These are phyloP conservation scores for Eublepharis macularius DNA, from an alignment of 2,113 vertebrate species.

Conservation along the genomic window DNA sequence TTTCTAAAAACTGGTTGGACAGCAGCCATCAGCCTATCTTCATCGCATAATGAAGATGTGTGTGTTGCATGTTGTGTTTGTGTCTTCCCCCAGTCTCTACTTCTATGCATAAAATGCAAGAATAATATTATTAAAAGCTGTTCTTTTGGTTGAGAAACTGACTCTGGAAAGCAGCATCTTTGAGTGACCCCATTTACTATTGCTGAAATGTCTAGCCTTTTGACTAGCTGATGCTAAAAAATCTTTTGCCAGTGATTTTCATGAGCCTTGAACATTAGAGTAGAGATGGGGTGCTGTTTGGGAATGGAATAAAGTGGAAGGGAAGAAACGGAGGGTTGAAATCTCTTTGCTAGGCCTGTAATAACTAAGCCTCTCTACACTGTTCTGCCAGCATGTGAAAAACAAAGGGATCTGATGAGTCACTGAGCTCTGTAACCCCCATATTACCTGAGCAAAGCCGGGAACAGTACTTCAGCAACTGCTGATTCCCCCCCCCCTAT, in stretches of 20 bases:
- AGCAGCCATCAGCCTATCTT: not conserved
- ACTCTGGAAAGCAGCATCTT: not conserved
- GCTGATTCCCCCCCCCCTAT: not conserved
- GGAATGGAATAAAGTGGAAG: not conserved
- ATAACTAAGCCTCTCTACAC: not conserved
- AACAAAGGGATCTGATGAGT: slow-evolving; percentile 1
- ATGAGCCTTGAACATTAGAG: not conserved
- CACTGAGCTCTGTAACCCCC: not conserved
- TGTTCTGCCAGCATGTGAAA: not conserved
- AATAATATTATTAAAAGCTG: not conserved
- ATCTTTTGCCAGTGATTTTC: not conserved
- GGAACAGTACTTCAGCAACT: not conserved
- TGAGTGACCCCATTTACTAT: not conserved
- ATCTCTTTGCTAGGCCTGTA: not conserved
- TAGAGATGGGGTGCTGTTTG: not conserved
- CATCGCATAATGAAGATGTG: not conserved
- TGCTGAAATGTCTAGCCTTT: not conserved
- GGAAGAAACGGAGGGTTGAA: not conserved
- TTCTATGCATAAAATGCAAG: not conserved
- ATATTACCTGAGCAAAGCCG: not conserved
- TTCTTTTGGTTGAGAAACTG: not conserved
- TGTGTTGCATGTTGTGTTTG: not conserved
- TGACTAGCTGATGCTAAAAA: not conserved
- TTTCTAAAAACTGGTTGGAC: not conserved
- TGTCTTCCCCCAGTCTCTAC: not conserved